Evolutionary conservation across 2,888 invertebrate species (phyloP).

Genomic region (Acholoe squamosa): DNA sequence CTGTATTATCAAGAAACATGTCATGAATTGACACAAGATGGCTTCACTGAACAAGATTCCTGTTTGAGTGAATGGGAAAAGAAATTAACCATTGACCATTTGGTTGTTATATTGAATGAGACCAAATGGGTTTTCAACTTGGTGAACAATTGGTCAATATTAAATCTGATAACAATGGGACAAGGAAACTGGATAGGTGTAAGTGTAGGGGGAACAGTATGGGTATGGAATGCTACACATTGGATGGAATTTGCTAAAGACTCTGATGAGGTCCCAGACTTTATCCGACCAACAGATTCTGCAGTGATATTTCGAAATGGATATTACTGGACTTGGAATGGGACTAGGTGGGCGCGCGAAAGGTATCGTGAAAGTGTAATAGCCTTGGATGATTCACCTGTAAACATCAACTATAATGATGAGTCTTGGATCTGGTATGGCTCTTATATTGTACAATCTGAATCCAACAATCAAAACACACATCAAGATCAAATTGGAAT

Average conservation of each 20-base stretch:
- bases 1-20: background rate
- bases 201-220: constrained; percentile 16
- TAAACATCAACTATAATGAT: background rate
- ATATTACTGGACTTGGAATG: constrained; percentile 24
- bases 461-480: background rate
- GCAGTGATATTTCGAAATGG: constrained; percentile 20
- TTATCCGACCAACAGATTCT: background rate
- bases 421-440: constrained; percentile 26
- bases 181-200: background rate
- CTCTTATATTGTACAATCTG: background rate
- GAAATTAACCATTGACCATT: background rate
- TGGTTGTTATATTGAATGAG: constrained; percentile 10
- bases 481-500: background rate
- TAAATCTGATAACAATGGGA: background rate
- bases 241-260: constrained; percentile 12
- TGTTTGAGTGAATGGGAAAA: constrained; percentile 10
- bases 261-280: background rate
- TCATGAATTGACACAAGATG: background rate
- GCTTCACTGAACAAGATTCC: background rate
- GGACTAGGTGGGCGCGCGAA: background rate
- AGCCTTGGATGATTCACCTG: background rate
- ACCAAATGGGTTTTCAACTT: constrained; percentile 24
- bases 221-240: constrained; percentile 50
- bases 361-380: background rate
- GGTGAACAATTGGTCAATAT: background rate